These are phyloP conservation scores for Gadus chalcogrammus DNA, from an alignment of 2,113 vertebrate genomes.

Conservation along the genomic window DNA sequence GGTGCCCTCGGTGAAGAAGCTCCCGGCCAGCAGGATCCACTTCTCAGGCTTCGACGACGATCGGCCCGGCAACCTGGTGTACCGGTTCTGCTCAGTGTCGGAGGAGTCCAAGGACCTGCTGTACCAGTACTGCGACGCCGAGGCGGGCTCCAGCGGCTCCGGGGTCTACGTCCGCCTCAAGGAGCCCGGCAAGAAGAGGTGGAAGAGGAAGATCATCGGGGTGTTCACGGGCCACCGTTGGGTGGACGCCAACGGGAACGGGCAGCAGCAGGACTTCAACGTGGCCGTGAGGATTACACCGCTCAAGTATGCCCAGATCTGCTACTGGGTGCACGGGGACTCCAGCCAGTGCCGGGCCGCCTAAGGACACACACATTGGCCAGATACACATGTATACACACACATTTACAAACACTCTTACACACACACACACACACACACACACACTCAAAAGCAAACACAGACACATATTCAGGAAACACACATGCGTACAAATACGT, in stretches of 20 bases:
- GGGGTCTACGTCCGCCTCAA: conserved; percentile 93
- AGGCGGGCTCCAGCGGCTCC: conserved; percentile 88
- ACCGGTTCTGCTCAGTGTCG: conserved; percentile 92
- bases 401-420: not conserved
- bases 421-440: conserved; percentile 2
- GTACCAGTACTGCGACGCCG: conserved; percentile 93
- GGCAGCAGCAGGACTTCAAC: conserved; percentile 91
- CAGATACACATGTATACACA: not conserved
- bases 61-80: conserved; percentile 84
- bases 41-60: conserved; percentile 96
- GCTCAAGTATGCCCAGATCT: conserved; percentile 94
- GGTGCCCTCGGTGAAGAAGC: conserved; percentile 81
- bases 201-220: conserved; percentile 92
- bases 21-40: conserved; percentile 89
- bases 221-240: conserved; percentile 93
- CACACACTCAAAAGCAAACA: not conserved
- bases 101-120: conserved; percentile 90
- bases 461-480: not conserved
- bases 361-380: conserved; percentile 52
- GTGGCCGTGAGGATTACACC: conserved; percentile 95
- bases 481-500: not conserved
- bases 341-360: conserved; percentile 76
- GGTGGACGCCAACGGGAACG: conserved; percentile 86
- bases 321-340: conserved; percentile 90
- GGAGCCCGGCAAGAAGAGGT: conserved; percentile 84